Evolutionary conservation across 1,140 invertebrate species (phyloP).

Genomic region (Drosophila baimaii): DNA sequence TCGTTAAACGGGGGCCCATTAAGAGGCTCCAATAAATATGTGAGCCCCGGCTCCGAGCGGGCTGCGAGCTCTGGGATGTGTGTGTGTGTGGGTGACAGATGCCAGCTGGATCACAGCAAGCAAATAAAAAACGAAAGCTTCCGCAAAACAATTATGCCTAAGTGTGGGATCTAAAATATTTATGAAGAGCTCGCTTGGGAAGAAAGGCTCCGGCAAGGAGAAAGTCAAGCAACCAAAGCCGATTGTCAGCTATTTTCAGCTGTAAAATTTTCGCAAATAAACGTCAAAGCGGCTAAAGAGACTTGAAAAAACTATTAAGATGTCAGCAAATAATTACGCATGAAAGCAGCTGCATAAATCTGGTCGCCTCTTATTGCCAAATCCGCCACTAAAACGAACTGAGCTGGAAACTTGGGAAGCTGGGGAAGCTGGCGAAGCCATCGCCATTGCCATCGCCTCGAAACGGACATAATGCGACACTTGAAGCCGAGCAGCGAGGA

Average conservation of each 20-base stretch:
- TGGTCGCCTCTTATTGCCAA: constrained; percentile 64
- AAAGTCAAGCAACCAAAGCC: constrained; percentile 24
- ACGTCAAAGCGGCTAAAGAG: constrained; percentile 42
- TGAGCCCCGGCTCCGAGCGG: constrained; percentile 3
- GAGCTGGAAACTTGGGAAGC: constrained; percentile 39
- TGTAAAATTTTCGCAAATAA: constrained; percentile 36
- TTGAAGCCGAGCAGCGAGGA: constrained; percentile 44
- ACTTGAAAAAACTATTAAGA: constrained; percentile 76
- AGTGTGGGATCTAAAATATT: constrained; percentile 72
- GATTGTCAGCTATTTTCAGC: constrained; percentile 34
- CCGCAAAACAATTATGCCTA: constrained; percentile 75
- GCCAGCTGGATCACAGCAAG: constrained; percentile 52
- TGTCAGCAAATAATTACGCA: constrained; percentile 82
- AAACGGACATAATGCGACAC: constrained; percentile 80
- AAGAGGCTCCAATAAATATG: constrained; percentile 45
- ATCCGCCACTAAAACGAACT: constrained; percentile 76
- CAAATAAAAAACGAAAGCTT: constrained; percentile 37
- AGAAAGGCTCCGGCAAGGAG: neutral
- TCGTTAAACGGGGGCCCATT: constrained; percentile 73
- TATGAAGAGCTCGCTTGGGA: constrained; percentile 42
- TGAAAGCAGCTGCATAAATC: constrained; percentile 75
- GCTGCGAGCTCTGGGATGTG: neutral
- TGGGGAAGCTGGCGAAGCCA: constrained; percentile 47
- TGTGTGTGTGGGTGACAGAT: constrained; percentile 57
- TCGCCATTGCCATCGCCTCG: constrained; percentile 50